Base-by-base conservation (phyloP, 2,888 invertebrate genomes). In the Eupithecia subfuscata region DNA sequence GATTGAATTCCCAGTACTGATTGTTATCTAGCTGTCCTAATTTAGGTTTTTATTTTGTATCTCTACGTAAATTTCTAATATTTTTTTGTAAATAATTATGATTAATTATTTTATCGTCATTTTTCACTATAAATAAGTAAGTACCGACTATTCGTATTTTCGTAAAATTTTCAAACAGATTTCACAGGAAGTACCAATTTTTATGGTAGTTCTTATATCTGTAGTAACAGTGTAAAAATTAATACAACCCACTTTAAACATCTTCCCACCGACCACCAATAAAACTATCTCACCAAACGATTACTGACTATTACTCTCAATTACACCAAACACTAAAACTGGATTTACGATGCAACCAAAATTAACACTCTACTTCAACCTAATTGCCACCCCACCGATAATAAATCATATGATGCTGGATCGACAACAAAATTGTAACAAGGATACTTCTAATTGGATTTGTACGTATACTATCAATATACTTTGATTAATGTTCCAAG, bases 401-500 rank as follows among this genome's bases (percentile, higher is more conserved):
- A 93, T 94, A 94, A 94, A 94, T 94, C 92, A 93, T 91, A 80
- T 79, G 81, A 80, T 78, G 81, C 80, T 83, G 87, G 88, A 87
- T 88, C 86, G 86, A 85, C 83, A 89, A 90, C 88, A 86, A 92
- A 93, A 91, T 91, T 90, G 88, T 90, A 88, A 87, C 88, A 89
- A 92, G 92, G 92, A 93, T 91, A 88, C 87, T 83, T 91, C 91
- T 94, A 95, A 94, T 94, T 95, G 93, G 94, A 90, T 92, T 90
- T 90, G 90, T 92, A 90, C 90, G 89, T 88, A 90, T 87, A 88
- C 94, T 93, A 95, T 94, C 94, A 92, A 93, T 93, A 92, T 90
- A 85, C 83, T 87, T 90, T 94, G 94, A 94, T 95, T 94, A 93
- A 95, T 95, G 92, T 90, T 75, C 75, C 69, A 30, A 86, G 89